Percentiles rank a stretch among this genome's conserved stretches.
Evolutionary conservation across 2,797 vertebrate species (phyloP).

Genomic region (Acrossocheilus wenchowensis): DNA sequence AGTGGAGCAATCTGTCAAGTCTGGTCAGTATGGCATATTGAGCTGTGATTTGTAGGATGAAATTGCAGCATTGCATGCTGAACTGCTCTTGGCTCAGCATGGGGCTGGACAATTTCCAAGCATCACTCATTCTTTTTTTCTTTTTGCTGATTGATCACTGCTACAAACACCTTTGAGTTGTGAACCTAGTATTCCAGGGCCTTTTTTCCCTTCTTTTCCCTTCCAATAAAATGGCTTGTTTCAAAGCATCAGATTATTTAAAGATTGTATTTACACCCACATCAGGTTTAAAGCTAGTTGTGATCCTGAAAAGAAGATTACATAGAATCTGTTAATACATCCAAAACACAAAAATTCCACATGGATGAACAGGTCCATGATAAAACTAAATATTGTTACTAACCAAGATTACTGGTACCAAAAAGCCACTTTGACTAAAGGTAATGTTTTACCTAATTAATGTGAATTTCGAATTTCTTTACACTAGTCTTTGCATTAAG

Average conservation of each 20-base stretch:
- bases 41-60: constrained; percentile 50
- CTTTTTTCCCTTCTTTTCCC: background rate
- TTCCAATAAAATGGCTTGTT: constrained; percentile 15
- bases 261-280: constrained; percentile 33
- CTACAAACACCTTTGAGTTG: constrained; percentile 40
- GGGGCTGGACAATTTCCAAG: constrained; percentile 51
- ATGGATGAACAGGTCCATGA: constrained; percentile 8
- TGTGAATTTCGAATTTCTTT: background rate
- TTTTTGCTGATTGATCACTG: constrained; percentile 55
- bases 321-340: constrained; percentile 39
- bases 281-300: constrained; percentile 45
- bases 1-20: constrained; percentile 39
- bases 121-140: constrained; percentile 37
- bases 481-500: background rate
- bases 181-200: constrained; percentile 25
- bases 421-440: background rate
- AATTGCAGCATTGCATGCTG: constrained; percentile 45
- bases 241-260: constrained; percentile 29
- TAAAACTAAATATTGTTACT: background rate
- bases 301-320: constrained; percentile 51
- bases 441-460: constrained; percentile 3
- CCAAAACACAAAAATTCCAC: constrained; percentile 12
- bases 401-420: constrained; percentile 3
- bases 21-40: constrained; percentile 43
- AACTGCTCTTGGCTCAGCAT: constrained; percentile 54